phyloP scores from a whole-genome alignment of 2,888 invertebrate genomes.

The Polia nebulosa region DNA sequence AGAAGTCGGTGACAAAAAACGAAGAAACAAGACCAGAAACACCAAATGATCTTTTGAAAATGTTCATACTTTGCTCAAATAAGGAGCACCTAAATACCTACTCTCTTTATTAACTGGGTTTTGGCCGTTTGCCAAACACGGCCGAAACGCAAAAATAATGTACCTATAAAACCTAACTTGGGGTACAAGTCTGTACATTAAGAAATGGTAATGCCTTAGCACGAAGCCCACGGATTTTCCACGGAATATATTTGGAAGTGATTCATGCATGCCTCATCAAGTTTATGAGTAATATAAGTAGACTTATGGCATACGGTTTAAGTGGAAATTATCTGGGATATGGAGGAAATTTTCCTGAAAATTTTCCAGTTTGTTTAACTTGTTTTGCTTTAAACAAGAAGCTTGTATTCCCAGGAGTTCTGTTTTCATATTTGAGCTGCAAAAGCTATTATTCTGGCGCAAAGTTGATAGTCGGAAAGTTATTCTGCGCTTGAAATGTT shows the following conservation, averaged over 20 bases:
- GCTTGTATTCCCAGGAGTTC: no score
- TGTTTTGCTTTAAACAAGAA: not conserved
- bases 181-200: constrained; percentile 4
- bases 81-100: not conserved
- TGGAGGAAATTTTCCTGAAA: not conserved
- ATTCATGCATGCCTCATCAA: constrained; percentile 37
- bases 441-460: not conserved
- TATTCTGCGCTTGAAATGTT: not conserved
- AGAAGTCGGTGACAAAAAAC: no score
- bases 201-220: constrained; percentile 13
- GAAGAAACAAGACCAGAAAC: no score
- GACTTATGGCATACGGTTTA: not conserved
- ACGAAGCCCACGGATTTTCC: constrained; percentile 21
- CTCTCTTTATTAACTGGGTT: constrained; percentile 15
- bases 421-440: not conserved
- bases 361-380: not conserved
- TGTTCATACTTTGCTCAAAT: not conserved
- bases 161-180: constrained; percentile 13
- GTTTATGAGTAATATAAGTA: constrained; percentile 37
- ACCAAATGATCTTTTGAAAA: no score
- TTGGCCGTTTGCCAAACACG: constrained; percentile 26
- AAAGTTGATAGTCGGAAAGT: not conserved
- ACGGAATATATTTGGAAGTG: constrained; percentile 34
- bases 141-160: constrained; percentile 23
- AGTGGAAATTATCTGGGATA: not conserved